Evolutionary conservation across 2,113 vertebrate species (phyloP).

Genomic region (Capra hircus): DNA sequence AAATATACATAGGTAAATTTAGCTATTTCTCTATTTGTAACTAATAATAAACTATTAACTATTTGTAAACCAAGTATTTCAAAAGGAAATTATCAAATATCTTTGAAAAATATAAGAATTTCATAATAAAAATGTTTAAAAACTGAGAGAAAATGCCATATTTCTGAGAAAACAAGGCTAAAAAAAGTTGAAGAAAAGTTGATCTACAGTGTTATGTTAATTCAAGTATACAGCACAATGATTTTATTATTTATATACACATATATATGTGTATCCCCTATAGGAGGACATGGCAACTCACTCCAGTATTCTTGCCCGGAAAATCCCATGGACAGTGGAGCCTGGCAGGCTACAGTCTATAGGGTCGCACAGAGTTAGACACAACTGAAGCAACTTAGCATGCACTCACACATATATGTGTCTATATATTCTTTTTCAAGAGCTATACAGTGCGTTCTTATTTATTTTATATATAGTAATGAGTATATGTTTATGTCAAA

Average conservation of each 20-base stretch:
- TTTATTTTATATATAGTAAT: background rate
- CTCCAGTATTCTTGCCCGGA: background rate
- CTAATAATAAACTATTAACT: background rate
- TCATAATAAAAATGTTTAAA: background rate
- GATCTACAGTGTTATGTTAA: background rate
- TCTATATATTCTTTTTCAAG: background rate
- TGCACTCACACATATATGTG: background rate
- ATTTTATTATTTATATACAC: background rate
- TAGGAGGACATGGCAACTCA: background rate
- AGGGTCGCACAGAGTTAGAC: fast-evolving
- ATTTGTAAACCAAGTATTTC: background rate
- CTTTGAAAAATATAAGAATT: background rate
- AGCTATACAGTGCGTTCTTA: background rate
- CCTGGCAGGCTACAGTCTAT: fast-evolving
- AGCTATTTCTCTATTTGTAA: background rate
- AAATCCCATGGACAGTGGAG: background rate
- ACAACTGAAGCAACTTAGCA: background rate
- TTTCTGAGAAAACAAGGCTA: background rate
- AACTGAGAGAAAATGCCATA: background rate
- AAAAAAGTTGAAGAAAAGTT: background rate
- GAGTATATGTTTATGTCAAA: background rate
- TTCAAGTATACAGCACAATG: background rate
- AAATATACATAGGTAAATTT: background rate
- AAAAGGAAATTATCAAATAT: background rate
- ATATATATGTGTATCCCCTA: background rate